These are phyloP conservation scores for Ailuropoda melanoleuca DNA, from an alignment of 2,113 vertebrate species.

Conservation along the genomic window DNA sequence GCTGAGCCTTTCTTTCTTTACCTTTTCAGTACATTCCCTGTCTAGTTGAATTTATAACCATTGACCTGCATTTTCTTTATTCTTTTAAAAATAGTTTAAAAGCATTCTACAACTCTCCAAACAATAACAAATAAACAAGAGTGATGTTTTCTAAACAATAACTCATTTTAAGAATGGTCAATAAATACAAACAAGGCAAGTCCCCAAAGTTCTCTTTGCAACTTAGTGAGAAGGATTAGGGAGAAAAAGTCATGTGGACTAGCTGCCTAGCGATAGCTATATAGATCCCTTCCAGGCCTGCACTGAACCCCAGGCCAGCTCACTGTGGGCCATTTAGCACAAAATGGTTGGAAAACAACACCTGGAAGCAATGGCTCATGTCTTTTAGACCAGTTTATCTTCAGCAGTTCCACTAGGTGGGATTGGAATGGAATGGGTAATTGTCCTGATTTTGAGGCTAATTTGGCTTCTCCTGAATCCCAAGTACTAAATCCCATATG, in stretches of 20 bases:
- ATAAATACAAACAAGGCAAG: conserved; percentile 65
- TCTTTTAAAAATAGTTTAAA: conserved; percentile 66
- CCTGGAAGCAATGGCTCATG: not conserved
- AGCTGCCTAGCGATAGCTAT: not conserved
- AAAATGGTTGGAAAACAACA: conserved; percentile 26
- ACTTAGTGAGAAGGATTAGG: not conserved
- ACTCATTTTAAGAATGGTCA: conserved; percentile 68
- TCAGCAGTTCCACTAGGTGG: not conserved
- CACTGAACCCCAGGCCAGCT: not conserved
- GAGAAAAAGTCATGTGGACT: not conserved
- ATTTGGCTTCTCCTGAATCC: not conserved
- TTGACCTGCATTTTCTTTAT: conserved; percentile 56
- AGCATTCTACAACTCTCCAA: conserved; percentile 63
- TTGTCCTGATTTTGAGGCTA: not conserved
- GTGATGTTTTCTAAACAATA: conserved; percentile 57
- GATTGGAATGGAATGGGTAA: not conserved
- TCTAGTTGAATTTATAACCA: conserved; percentile 56
- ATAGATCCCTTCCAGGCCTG: not conserved
- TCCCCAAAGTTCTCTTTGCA: conserved; percentile 39
- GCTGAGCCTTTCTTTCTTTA: conserved; percentile 11
- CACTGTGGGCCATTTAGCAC: not conserved
- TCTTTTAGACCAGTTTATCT: conserved; percentile 43
- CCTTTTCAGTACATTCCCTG: conserved; percentile 18
- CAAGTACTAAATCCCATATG: not conserved
- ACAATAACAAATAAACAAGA: conserved; percentile 62